These are phyloP conservation scores for Hanleya hanleyi DNA, from an alignment of 2,888 invertebrate genomes.

Conservation along the genomic window DNA sequence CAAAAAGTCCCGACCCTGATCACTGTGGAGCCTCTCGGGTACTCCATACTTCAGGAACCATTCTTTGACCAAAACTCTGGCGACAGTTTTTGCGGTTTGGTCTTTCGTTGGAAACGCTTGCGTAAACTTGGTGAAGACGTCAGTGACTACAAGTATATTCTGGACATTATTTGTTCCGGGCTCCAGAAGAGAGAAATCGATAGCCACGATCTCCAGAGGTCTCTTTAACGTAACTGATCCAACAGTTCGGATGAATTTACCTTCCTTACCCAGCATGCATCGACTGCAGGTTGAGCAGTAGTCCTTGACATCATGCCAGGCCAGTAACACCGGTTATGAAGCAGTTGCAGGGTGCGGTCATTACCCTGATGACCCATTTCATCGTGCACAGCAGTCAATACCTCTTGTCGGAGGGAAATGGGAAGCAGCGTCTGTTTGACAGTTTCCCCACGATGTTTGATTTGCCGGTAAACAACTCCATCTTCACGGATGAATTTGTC, in stretches of 20 bases:
- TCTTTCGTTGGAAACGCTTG: constrained; percentile 39
- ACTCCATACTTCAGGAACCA: constrained; percentile 44
- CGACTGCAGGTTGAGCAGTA: not conserved
- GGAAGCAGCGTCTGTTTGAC: no score
- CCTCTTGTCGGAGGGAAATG: not conserved
- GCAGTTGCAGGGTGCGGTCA: no score
- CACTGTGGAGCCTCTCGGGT: constrained; percentile 38
- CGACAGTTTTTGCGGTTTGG: constrained; percentile 40
- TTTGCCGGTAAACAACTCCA: no score
- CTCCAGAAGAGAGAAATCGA: not conserved
- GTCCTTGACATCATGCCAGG: not conserved
- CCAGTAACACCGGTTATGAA: not conserved
- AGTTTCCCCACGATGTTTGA: not conserved
- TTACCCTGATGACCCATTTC: no score
- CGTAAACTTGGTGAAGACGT: constrained; percentile 42
- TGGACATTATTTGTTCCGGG: constrained; percentile 1
- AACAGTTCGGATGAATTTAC: not conserved
- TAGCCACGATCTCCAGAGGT: not conserved
- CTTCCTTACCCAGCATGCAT: not conserved
- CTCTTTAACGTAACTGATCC: not conserved
- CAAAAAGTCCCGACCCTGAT: constrained; percentile 42
- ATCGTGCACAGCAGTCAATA: no score
- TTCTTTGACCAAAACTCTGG: constrained; percentile 34
- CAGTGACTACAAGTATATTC: not conserved
- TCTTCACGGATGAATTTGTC: not conserved